Percentiles rank a stretch among this genome's conserved stretches.
Evolutionary conservation across 2,888 invertebrate genomes (phyloP).

Genomic region (Himalopsyche anomala): DNA sequence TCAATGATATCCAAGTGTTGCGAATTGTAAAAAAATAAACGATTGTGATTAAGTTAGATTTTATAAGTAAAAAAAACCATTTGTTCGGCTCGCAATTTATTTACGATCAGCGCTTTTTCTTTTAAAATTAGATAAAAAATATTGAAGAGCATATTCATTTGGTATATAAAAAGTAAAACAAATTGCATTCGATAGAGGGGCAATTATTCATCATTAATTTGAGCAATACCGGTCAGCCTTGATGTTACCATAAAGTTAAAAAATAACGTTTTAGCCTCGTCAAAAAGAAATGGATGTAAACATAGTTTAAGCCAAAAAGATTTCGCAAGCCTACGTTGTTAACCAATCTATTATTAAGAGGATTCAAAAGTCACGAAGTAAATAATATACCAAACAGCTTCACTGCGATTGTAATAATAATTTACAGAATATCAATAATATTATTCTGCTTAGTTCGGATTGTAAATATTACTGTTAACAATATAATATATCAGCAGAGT

Average conservation of each 20-base stretch:
- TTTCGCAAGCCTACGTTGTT: too few species aligned
- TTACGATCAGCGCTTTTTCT: neutral
- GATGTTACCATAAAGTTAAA: neutral
- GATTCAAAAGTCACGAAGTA: too few species aligned
- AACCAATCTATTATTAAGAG: too few species aligned
- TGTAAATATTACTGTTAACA: too few species aligned
- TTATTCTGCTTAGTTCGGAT: too few species aligned
- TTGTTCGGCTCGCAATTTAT: conserved; percentile 21
- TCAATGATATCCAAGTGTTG: neutral
- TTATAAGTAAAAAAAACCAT: neutral
- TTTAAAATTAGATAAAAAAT: neutral
- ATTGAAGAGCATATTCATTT: conserved; percentile 24
- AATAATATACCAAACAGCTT: too few species aligned
- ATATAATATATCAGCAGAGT: too few species aligned
- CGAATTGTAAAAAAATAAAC: conserved; percentile 23
- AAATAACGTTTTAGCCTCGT: neutral
- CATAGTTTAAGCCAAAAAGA: too few species aligned
- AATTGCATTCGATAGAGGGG: conserved; percentile 32
- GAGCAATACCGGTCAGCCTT: conserved; percentile 12
- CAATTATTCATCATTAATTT: conserved; percentile 40
- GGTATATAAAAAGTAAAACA: neutral
- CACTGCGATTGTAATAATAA: too few species aligned
- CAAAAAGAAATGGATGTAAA: conserved; percentile 24
- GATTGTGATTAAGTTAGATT: neutral
- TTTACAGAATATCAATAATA: too few species aligned